Evolutionary conservation across 2,797 vertebrate genomes (phyloP), one percentile per base, ranked within the genome.

Genomic region (Pygocentrus nattereri): DNA sequence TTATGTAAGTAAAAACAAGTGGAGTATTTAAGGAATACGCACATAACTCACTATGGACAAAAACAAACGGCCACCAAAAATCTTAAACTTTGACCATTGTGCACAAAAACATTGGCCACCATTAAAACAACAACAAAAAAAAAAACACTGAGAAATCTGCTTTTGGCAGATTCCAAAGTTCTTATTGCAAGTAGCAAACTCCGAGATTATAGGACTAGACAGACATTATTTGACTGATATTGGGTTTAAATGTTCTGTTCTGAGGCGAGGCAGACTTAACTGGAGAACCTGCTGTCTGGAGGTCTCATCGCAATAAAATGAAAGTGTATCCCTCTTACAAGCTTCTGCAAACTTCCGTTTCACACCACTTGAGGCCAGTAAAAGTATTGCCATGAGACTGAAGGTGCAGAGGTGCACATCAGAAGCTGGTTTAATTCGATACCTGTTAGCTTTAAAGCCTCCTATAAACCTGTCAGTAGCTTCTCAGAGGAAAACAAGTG

Each of bases 271-370:
- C 5, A 30, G n/a, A 59, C 11, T 54, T 21, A 21, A 52, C 2
- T 27, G 23, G 16, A 30, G 59, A 4, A 62, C 18, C 25, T 62
- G 25, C 59, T 12, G 12, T 30, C 6, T 15, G 27, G 59, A 62
- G 27, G 59, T 62, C 59, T 62, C 59, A 62, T 13, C 13, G 59
- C 59, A 62, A 62, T 62, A 62, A 30, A 62, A 27, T 62, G 62
- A 59, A 27, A 11, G 12, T 59, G 23, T 59, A 59, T 27, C 23
- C 13, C 27, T 18, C 8, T 7, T 1, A 59, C 59, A 25, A 62
- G 59, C 25, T 62, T 62, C 59, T 1, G 12, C 11, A 3, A 19
- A 41, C 31, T 16, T 67, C 18, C 34, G 21, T 67, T 67, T 34
- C 30, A 67, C 4, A 19, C 41, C 64, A 34, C 30, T 30, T 41